Percentiles rank a stretch among this genome's conserved stretches.
These are phyloP conservation scores for Nomada ferruginata DNA, from an alignment of 2,888 invertebrate genomes.

Conservation along the genomic window DNA sequence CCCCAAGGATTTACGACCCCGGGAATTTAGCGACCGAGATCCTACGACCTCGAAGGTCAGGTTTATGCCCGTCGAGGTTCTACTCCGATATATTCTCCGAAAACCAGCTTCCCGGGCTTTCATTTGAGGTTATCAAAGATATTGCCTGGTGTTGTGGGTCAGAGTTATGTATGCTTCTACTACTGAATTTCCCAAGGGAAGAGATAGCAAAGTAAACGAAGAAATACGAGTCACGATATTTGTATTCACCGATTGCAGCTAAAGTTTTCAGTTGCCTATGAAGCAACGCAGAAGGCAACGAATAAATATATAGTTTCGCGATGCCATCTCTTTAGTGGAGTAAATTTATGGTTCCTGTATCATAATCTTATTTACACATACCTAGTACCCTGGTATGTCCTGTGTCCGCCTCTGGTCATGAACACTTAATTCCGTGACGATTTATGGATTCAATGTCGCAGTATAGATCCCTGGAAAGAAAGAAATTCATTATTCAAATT, in stretches of 20 bases:
- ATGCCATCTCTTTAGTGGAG: no score
- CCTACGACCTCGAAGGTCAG: no score
- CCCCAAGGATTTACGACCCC: no score
- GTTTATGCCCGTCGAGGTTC: no score
- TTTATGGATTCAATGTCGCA: not conserved
- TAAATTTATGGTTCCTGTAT: not conserved
- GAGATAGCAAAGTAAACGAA: not conserved
- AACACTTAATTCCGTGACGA: not conserved
- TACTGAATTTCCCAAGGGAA: not conserved
- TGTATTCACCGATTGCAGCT: not conserved
- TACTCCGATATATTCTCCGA: no score
- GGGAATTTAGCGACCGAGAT: no score
- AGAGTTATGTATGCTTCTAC: not conserved
- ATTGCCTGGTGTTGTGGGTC: not conserved
- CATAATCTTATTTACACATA: slow-evolving; percentile 7
- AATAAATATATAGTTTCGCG: not conserved
- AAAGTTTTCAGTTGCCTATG: not conserved
- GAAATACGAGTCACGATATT: not conserved
- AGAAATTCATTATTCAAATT: not conserved
- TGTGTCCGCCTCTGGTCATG: not conserved
- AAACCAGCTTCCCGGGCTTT: not conserved
- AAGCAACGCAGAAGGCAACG: not conserved
- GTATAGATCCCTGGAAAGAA: not conserved
- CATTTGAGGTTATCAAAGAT: not conserved
- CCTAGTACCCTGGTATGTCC: not conserved